Conservation (phyloP, 2,113 vertebrate genomes). For the Pelecanoides urinatrix region DNA sequence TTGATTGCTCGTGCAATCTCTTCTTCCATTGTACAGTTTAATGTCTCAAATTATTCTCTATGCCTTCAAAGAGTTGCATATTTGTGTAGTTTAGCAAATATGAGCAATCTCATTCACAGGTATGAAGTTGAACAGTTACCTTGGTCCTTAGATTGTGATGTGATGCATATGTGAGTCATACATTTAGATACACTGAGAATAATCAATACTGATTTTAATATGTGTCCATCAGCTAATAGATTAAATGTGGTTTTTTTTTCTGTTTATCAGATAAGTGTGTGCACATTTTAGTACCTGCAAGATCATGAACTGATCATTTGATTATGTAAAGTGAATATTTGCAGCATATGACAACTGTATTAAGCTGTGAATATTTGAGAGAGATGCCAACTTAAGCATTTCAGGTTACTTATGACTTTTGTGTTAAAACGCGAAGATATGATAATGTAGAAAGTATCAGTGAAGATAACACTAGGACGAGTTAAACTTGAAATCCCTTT, state of each 20-base stretch:
- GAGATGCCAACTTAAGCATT: neutral
- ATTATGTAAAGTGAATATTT: neutral
- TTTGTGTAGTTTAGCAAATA: neutral
- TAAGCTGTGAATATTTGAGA: neutral
- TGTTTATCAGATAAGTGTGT: neutral
- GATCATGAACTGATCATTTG: neutral
- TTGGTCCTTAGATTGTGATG: neutral
- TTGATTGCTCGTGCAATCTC: neutral
- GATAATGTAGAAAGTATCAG: neutral
- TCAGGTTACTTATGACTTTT: neutral
- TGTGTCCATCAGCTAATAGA: neutral
- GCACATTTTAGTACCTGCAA: neutral
- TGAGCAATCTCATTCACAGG: neutral
- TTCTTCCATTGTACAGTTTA: neutral
- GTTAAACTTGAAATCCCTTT: neutral
- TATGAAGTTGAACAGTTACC: neutral
- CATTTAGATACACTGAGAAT: neutral
- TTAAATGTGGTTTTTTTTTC: neutral
- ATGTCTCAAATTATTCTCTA: neutral
- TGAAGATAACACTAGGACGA: no score
- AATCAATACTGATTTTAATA: neutral
- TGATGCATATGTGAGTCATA: rapidly evolving
- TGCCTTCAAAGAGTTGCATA: neutral
- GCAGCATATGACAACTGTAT: neutral
- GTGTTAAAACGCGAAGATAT: neutral